Base-by-base conservation (phyloP, 1,140 invertebrate genomes). In the Elymnias hypermnestra region DNA sequence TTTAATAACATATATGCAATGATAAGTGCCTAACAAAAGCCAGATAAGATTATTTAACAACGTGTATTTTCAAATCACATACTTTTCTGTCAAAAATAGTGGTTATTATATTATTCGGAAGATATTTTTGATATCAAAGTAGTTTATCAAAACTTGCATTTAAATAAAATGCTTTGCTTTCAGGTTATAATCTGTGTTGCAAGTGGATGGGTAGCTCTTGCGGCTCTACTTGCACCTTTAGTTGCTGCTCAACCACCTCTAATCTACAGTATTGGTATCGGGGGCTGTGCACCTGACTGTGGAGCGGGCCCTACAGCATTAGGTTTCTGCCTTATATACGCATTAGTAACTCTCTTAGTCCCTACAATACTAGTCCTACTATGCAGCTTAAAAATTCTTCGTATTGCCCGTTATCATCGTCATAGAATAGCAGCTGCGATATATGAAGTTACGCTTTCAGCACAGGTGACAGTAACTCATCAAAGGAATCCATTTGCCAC, bases 381-480 rank as follows among this genome's bases (percentile, higher is more conserved):
- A 13, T 94, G 92, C 71, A 95, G 94, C 68, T 71, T 93, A 12
- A 91, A 90, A 70, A 92, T 94, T 10, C 84, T 94, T 28, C 90
- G 93, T 53, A 95, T 95, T 48, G 94, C 93, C 0, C 87, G 93
- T 0, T 93, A 94, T 65, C 94, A 95, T 69, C 87, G 93, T 2
- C 93, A 95, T 70, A 88, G 94, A 15, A 95, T 95, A 39, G 93
- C 94, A 9, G 92, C 93, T 15, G 94, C 94, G 3, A 94, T 95
- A 51, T 95, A 94, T 75, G 93, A 95, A 82, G 93, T 95, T 3
- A 94, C 93, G 0, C 70, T 95, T 22, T 94, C 92, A 2, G 93
- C 94, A 1, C 93, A 94, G 81, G 93, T 94, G 23, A 94, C 93
- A 5, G 93, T 95, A 51, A 94, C 93, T 0, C 93, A 94, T 61